Conservation (phyloP, 1,140 invertebrate species). For the Formica exsecta region DNA sequence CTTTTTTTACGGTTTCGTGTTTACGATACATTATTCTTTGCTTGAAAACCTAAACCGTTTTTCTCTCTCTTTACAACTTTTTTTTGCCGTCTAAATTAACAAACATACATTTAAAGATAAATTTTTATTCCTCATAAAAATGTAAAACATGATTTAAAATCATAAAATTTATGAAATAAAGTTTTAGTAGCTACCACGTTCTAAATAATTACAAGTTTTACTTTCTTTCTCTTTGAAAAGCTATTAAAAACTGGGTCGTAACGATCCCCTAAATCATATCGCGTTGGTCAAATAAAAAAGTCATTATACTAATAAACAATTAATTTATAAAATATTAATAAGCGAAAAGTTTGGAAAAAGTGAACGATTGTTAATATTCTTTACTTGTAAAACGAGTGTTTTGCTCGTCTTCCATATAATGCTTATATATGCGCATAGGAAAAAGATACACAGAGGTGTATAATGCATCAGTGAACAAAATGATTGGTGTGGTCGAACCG, state of each 20-base stretch:
- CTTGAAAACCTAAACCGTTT: constrained; percentile 5
- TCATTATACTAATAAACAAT: background rate
- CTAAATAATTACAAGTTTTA: constrained; percentile 10
- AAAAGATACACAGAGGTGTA: constrained; percentile 41
- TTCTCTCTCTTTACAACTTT: background rate
- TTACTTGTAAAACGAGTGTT: constrained; percentile 5
- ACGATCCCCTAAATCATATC: background rate
- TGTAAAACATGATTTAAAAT: background rate
- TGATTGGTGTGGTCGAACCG: constrained; percentile 51
- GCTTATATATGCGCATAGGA: constrained; percentile 4
- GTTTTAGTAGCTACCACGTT: background rate
- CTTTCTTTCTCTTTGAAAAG: background rate
- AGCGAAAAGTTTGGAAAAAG: background rate
- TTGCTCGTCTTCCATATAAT: background rate
- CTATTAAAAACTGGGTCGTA: constrained; percentile 20
- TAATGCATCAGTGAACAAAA: constrained; percentile 64
- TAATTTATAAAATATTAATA: constrained; percentile 1
- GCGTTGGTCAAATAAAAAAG: background rate
- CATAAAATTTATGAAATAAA: constrained; percentile 12
- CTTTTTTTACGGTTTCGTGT: constrained; percentile 10
- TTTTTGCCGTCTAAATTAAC: background rate
- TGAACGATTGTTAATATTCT: background rate
- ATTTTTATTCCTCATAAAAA: background rate
- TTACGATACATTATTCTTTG: background rate
- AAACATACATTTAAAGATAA: background rate